Conservation (phyloP, 2,113 vertebrate species). For the Cyphomyrus plagiostoma region DNA sequence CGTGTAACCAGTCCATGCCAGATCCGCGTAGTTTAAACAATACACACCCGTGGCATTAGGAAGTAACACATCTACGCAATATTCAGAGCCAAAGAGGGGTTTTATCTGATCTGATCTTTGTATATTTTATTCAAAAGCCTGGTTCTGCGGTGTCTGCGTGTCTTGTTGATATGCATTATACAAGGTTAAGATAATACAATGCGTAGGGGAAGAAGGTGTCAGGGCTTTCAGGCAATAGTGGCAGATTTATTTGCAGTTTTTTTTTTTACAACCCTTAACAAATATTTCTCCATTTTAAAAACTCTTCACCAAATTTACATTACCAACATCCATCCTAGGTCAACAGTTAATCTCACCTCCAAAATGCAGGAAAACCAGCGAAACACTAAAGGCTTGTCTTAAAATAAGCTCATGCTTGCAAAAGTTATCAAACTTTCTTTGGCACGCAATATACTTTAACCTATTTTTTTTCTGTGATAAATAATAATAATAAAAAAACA, state of each 20-base stretch:
- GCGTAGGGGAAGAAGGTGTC: neutral
- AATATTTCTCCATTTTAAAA: neutral
- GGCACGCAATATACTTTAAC: no score
- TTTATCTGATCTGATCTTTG: constrained; percentile 42
- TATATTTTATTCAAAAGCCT: constrained; percentile 56
- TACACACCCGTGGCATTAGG: neutral
- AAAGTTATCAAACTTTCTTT: neutral
- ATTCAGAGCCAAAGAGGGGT: constrained; percentile 35
- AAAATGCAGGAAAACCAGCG: neutral
- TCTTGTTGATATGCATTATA: constrained; percentile 45
- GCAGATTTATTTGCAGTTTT: neutral
- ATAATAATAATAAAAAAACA: neutral
- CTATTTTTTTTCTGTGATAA: neutral
- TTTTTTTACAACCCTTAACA: neutral
- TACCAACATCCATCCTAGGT: neutral
- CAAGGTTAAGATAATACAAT: neutral
- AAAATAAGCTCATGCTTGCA: neutral
- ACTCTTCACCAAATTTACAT: neutral
- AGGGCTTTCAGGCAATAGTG: neutral
- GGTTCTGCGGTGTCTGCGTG: constrained; percentile 53
- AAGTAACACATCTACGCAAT: constrained; percentile 9
- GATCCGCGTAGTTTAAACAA: neutral
- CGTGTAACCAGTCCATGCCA: neutral
- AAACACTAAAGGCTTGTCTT: neutral
- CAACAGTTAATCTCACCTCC: neutral